These are phyloP conservation scores for rat (Rattus norvegicus) DNA, from an alignment of 2,113 vertebrate genomes.

Conservation along the genomic window DNA sequence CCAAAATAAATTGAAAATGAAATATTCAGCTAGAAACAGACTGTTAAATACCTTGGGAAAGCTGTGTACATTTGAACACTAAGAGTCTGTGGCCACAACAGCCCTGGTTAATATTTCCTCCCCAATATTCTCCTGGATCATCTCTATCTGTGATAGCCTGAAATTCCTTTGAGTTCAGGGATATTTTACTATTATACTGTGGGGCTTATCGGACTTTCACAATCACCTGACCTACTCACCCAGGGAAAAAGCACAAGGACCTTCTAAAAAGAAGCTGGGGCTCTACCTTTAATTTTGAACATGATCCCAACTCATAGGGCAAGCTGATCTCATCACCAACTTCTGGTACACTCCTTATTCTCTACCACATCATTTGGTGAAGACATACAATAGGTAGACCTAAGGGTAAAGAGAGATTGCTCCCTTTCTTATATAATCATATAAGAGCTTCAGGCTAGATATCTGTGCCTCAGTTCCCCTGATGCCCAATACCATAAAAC, in stretches of 20 bases:
- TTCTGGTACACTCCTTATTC: neutral
- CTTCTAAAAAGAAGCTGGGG: neutral
- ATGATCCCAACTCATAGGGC: neutral
- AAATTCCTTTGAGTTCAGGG: neutral
- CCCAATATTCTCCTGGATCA: neutral
- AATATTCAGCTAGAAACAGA: neutral
- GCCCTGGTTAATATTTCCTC: neutral
- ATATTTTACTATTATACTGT: neutral
- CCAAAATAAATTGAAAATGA: neutral
- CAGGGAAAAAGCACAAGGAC: neutral
- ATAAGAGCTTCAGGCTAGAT: neutral
- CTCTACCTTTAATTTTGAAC: neutral
- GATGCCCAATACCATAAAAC: constrained; percentile 30
- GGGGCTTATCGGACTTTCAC: neutral
- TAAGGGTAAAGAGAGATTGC: neutral
- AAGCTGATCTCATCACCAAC: neutral
- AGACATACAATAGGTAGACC: neutral
- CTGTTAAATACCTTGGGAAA: neutral
- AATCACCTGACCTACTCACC: neutral
- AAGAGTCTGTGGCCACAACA: neutral
- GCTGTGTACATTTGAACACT: neutral
- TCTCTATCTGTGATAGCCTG: neutral
- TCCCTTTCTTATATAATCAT: neutral
- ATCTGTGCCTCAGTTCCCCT: neutral
- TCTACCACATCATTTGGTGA: neutral